A percentile compares a stretch with the other conserved stretches of the same genome.
Evolutionary conservation across 64 coral and sea anemone genomes (phyloP).

Genomic region (Trachythela sp.): DNA sequence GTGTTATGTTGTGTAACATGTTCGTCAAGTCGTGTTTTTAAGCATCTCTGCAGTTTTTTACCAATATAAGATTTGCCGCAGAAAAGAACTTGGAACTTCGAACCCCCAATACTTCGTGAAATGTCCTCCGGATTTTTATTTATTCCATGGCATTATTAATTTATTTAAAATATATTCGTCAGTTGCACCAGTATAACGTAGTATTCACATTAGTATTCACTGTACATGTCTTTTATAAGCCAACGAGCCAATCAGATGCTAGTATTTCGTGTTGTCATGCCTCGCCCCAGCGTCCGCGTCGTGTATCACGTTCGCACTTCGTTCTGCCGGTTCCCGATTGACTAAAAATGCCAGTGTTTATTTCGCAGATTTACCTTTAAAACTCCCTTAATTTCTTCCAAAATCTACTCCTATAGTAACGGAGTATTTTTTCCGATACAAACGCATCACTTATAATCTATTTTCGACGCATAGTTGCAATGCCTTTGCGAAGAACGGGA

Average conservation of each 20-base stretch:
- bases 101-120: too few relatives aligned
- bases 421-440: neutral
- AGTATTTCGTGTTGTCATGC: neutral
- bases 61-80: too few relatives aligned
- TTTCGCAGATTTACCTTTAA: neutral
- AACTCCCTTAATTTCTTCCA: neutral
- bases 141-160: too few relatives aligned
- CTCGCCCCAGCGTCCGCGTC: conserved; percentile 17
- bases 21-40: too few relatives aligned
- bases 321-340: neutral
- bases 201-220: neutral
- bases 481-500: neutral
- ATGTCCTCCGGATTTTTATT: too few relatives aligned
- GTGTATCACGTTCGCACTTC: neutral
- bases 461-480: neutral
- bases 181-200: too few relatives aligned
- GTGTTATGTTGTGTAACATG: too few relatives aligned
- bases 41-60: too few relatives aligned
- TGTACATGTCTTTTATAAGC: neutral
- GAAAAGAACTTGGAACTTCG: too few relatives aligned
- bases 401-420: neutral
- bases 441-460: neutral
- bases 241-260: neutral
- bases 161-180: too few relatives aligned
- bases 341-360: neutral